Conservation (phyloP, 1,140 invertebrate genomes). For the Zaprionus capensis region DNA sequence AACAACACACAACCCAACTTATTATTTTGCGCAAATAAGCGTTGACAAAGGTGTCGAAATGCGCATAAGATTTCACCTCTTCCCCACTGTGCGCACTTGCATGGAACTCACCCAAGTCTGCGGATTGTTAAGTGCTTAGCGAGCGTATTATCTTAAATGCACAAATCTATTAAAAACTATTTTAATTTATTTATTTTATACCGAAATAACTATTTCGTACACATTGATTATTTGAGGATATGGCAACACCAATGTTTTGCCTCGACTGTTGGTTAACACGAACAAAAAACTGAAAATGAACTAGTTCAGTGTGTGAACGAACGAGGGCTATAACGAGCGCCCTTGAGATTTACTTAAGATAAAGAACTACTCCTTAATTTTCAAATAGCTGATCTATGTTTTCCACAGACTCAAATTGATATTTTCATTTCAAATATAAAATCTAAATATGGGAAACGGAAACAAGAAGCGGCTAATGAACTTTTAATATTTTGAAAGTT, state of each 20-base stretch:
- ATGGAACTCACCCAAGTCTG: slow-evolving; percentile 31
- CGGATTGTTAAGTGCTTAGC: slow-evolving; percentile 11
- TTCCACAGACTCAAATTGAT: background rate
- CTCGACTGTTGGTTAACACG: slow-evolving; percentile 1
- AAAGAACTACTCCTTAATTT: background rate
- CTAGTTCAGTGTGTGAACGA: background rate
- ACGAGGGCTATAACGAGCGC: background rate
- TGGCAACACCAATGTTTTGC: slow-evolving; percentile 9
- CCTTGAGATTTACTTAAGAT: background rate
- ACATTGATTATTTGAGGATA: slow-evolving; percentile 12
- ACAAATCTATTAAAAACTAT: slow-evolving; percentile 39
- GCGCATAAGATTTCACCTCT: slow-evolving; percentile 48
- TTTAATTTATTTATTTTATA: slow-evolving; percentile 48
- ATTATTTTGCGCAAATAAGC: slow-evolving; percentile 59
- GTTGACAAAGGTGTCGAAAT: slow-evolving; percentile 55
- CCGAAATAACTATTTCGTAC: slow-evolving; percentile 30
- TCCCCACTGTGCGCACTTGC: slow-evolving; percentile 28
- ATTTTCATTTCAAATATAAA: background rate
- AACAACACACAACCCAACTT: slow-evolving; percentile 43
- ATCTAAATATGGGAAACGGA: background rate
- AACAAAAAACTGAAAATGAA: background rate
- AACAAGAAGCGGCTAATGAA: slow-evolving; percentile 19
- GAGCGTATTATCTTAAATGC: slow-evolving; percentile 38
- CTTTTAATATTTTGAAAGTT: slow-evolving; percentile 15
- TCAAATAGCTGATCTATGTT: background rate